These are phyloP conservation scores for Nibea albiflora DNA, from an alignment of 2,113 vertebrate species.

Conservation along the genomic window DNA sequence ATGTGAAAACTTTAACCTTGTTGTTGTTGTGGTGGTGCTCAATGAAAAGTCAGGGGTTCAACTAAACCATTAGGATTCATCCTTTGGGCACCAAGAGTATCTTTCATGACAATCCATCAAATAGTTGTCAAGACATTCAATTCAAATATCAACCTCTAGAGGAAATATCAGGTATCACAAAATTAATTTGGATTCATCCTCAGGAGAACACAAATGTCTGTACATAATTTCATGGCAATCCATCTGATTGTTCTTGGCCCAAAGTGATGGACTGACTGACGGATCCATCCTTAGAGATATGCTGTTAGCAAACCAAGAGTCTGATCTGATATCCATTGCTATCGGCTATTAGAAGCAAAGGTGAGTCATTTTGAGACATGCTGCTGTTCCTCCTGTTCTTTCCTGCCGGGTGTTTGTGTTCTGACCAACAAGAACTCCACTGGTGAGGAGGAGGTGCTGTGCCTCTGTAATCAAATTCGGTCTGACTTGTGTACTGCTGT, in stretches of 20 bases:
- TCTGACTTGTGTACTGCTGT: conserved; percentile 43
- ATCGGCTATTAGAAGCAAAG: not conserved
- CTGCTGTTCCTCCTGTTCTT: not conserved
- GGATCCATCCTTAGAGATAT: too few species aligned
- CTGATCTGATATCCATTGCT: not conserved
- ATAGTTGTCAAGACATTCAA: not conserved
- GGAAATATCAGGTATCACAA: not conserved
- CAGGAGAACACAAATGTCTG: not conserved
- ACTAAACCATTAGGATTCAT: not conserved
- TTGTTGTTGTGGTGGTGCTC: too few species aligned
- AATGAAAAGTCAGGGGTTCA: not conserved
- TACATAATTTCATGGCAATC: not conserved
- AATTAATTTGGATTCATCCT: not conserved
- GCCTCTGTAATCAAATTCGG: conserved; percentile 31
- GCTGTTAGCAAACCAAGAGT: not conserved
- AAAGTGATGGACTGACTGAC: not conserved
- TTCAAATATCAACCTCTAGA: not conserved
- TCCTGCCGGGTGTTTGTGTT: not conserved
- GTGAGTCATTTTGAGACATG: conserved; percentile 9
- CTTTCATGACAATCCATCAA: not conserved
- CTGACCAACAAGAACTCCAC: not conserved
- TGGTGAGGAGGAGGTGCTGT: conserved; percentile 4
- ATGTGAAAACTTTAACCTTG: too few species aligned
- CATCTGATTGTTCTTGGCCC: not conserved
- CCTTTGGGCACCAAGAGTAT: not conserved